Evolutionary conservation across 2,113 vertebrate genomes (phyloP).

Genomic region (Anoura caudifer): DNA sequence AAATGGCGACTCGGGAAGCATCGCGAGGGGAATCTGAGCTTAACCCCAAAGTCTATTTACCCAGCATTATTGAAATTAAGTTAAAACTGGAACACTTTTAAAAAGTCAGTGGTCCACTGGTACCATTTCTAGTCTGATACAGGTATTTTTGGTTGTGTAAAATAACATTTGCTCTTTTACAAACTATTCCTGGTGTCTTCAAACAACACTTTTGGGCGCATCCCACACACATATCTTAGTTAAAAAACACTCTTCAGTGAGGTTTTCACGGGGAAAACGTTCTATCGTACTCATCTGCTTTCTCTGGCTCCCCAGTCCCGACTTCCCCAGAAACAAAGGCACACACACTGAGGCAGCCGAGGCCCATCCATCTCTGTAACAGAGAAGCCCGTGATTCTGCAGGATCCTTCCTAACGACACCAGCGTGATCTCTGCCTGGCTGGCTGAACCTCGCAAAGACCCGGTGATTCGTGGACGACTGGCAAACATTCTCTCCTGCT

Average conservation of each 20-base stretch:
- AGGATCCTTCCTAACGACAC: neutral
- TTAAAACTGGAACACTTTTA: conserved; percentile 20
- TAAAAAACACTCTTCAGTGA: neutral
- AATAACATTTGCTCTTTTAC: conserved; percentile 1
- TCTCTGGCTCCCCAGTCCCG: neutral
- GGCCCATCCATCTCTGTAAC: conserved; percentile 14
- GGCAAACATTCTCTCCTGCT: neutral
- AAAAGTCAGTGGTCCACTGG: neutral
- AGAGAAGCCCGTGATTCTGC: conserved; percentile 12
- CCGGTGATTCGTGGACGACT: conserved; percentile 30
- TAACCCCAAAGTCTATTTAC: conserved; percentile 39
- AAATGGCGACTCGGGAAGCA: conserved; percentile 56
- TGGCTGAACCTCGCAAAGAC: conserved; percentile 43
- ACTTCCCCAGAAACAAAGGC: conserved; percentile 53
- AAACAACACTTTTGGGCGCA: neutral
- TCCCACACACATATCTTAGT: neutral
- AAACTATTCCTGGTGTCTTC: neutral
- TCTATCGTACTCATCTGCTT: neutral
- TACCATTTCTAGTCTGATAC: neutral
- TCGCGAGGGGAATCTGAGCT: conserved; percentile 64
- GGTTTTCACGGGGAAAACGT: neutral
- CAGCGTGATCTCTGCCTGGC: conserved; percentile 27
- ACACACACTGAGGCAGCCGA: neutral
- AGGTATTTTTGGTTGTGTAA: neutral
- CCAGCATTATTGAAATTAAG: conserved; percentile 35